phyloP scores from a whole-genome alignment of 1,140 invertebrate genomes.

The Littorina saxatilis region DNA sequence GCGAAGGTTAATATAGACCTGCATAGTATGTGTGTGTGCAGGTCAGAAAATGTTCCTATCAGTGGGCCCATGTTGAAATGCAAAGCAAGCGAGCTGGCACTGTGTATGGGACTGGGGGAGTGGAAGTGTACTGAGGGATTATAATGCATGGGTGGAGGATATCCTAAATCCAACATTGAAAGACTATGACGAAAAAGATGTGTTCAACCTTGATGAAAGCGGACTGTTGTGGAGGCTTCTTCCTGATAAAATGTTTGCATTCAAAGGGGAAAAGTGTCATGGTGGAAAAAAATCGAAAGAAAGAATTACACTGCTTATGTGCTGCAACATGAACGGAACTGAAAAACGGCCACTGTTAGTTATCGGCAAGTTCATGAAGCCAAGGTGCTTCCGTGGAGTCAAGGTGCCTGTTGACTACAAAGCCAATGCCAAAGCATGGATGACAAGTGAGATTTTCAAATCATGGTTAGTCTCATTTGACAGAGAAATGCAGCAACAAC shows the following conservation, averaged over 20 bases:
- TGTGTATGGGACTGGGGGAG: too few species aligned
- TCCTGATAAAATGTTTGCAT: slow-evolving; percentile 46
- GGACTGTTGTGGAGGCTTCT: slow-evolving; percentile 46
- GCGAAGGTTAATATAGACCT: too few species aligned
- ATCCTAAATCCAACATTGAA: too few species aligned
- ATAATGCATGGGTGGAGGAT: too few species aligned
- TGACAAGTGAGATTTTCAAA: slow-evolving; percentile 8
- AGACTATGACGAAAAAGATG: too few species aligned
- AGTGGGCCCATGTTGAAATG: too few species aligned
- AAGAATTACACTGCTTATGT: slow-evolving; percentile 75
- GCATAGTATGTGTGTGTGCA: too few species aligned
- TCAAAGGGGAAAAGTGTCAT: slow-evolving; percentile 41
- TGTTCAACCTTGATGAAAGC: slow-evolving; percentile 54
- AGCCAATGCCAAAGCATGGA: background rate
- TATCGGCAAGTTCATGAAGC: slow-evolving; percentile 76
- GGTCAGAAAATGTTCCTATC: background rate
- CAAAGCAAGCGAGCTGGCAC: too few species aligned
- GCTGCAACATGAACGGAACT: slow-evolving; percentile 73
- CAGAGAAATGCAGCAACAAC: background rate
- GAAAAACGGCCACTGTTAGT: slow-evolving; percentile 73
- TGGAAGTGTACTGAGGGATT: too few species aligned
- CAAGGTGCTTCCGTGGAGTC: slow-evolving; percentile 39
- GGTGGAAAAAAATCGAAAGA: slow-evolving; percentile 75
- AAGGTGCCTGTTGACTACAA: background rate
- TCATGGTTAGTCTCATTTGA: background rate